phyloP scores from a whole-genome alignment of 2,888 invertebrate species.

The Dynastes grantii region DNA sequence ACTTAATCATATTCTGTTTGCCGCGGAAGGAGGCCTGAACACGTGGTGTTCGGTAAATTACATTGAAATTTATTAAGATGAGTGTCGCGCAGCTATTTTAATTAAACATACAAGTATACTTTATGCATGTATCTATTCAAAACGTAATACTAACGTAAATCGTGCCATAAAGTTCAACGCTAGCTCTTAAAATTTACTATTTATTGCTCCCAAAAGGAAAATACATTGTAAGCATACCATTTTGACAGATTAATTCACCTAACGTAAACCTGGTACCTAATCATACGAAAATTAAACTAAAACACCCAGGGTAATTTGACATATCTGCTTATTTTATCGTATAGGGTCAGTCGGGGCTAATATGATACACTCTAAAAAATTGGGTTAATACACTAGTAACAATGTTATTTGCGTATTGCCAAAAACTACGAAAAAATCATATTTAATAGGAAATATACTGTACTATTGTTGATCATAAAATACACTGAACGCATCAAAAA shows the following conservation, averaged over 20 bases:
- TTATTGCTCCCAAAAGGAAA: constrained; percentile 24
- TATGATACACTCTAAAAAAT: too few species aligned
- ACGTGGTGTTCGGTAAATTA: neutral
- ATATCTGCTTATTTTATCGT: neutral
- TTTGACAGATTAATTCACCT: constrained; percentile 40
- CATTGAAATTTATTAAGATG: constrained; percentile 12
- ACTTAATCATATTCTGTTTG: neutral
- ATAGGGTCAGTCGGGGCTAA: neutral
- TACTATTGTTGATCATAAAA: too few species aligned
- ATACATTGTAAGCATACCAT: constrained; percentile 10
- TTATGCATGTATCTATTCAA: constrained; percentile 5
- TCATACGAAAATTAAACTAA: constrained; percentile 32
- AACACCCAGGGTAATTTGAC: constrained; percentile 3
- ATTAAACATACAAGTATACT: constrained; percentile 27
- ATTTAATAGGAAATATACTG: too few species aligned
- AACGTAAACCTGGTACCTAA: constrained; percentile 31
- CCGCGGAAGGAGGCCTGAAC: neutral
- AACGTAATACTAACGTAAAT: constrained; percentile 4
- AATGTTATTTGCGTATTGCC: too few species aligned
- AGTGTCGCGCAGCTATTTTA: constrained; percentile 15
- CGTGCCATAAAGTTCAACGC: constrained; percentile 27
- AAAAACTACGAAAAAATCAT: too few species aligned
- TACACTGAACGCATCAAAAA: neutral
- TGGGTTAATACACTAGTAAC: too few species aligned
- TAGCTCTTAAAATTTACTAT: constrained; percentile 33